phyloP scores from a whole-genome alignment of 2,113 vertebrate genomes.

The Canis aureus region DNA sequence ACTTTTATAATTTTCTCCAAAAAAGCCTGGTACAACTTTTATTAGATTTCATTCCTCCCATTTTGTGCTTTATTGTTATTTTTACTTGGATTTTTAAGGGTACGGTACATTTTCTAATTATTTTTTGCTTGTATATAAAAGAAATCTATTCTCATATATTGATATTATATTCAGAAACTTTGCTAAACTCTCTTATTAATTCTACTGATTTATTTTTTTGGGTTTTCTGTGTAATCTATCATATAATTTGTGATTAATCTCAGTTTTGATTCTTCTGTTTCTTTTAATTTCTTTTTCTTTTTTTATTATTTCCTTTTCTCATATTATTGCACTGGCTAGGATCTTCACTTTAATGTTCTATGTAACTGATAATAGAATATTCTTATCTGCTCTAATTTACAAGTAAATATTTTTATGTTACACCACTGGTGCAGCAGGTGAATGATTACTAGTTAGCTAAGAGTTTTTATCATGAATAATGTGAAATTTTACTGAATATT shows the following conservation, averaged over 20 bases:
- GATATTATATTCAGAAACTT: background rate
- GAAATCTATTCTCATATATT: background rate
- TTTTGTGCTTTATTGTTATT: slow-evolving; percentile 8
- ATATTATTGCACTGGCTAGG: background rate
- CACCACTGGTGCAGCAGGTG: background rate
- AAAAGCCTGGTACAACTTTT: slow-evolving; percentile 37
- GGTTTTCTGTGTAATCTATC: background rate
- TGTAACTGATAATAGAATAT: slow-evolving; percentile 10
- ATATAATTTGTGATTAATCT: slow-evolving; percentile 13
- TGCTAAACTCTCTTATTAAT: background rate
- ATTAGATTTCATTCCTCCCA: slow-evolving; percentile 40
- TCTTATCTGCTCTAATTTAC: slow-evolving; percentile 47
- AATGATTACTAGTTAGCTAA: background rate
- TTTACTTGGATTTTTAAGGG: slow-evolving; percentile 41
- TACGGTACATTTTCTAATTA: background rate
- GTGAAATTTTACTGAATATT: slow-evolving; percentile 9
- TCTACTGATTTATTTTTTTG: background rate
- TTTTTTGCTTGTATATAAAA: background rate
- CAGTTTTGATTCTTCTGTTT: slow-evolving; percentile 33
- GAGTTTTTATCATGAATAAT: slow-evolving; percentile 22
- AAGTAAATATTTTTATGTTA: slow-evolving; percentile 39
- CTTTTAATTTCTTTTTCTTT: background rate
- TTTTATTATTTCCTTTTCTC: slow-evolving; percentile 46
- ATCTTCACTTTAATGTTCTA: background rate
- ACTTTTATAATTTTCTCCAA: slow-evolving; percentile 9